Base-by-base conservation (phyloP, 1,140 invertebrate genomes). In the Bombus sylvicola region DNA sequence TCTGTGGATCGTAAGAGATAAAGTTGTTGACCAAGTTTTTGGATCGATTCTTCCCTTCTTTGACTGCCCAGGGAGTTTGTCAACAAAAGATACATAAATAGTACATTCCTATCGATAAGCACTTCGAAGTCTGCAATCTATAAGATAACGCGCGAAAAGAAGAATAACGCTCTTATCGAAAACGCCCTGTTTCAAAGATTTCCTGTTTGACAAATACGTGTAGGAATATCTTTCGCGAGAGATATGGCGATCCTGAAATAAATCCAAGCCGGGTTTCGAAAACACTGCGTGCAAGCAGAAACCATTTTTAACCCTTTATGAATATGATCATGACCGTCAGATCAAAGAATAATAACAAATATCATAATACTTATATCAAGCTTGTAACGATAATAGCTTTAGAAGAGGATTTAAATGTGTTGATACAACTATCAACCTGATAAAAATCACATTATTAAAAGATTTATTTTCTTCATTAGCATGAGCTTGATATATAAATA, bases 1-100 rank as follows among this genome's bases (percentile, higher is more conserved):
- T 78, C n/a, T 78, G 28, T 41, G 9, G 34, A 71, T 39, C 39
- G 47, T 59, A 8, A n/a, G 86, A 37, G 66, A 88, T 88, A 77
- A 87, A 88, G 66, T 81, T 76, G 53, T 78, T 83, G 82, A 74
- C 47, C 10, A 22, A 57, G 59, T 74, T 53, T 68, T 79, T 62
- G n/a, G 43, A 59, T 59, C n/a, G 34, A n/a, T 22, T n/a, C n/a
- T 18, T 68, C 34, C 5, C n/a, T 1, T 39, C 25, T 31, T 43
- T 28, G 5, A 47, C 22, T 22, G 39, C 6, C 43, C 9, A 22
- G 13, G 0, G 15, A 80, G 64, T 77, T 77, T 39, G 53, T 59
- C 75, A n/a, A 59, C 75, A 59, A 41, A 41, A n/a, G 75, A 59
- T n/a, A 59, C 57, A 39, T 77, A 77, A 77, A 78, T 64, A 77